Base-by-base conservation (phyloP, 2,113 vertebrate genomes). In the Nesogale talazaci region DNA sequence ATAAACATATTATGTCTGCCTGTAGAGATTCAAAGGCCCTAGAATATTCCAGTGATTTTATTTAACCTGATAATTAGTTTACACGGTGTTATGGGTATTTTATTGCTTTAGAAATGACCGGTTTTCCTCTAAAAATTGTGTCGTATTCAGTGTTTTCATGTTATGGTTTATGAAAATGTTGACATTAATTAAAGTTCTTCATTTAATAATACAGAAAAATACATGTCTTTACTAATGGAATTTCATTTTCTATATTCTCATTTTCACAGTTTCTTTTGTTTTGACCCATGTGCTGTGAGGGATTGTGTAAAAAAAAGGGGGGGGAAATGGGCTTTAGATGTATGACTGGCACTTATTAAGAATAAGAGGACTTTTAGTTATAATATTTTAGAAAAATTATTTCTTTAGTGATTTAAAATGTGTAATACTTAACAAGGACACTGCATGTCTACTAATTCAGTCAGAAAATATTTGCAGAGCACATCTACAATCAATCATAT, bases 1-100 rank as follows among this genome's bases (percentile, higher is more conserved):
- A 88, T 93, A 65, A 90, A 15, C 63, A 12, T 38, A 75, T 85
- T 76, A 69, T 59, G 76, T 81, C 85, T 91, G 89, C 91, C 97
- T 69, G 65, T 75, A 89, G 95, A 93, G 76, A 84, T 84, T 1
- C 3, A 61, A 86, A 86, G 85, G 88, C 52, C 84, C 90, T 74
- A 38, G 29, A 86, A 57, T 74, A 90, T 86, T 88, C 76, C 79
- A 86, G 38, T 5, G 83, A 88, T 77, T 94, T 96, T 82, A 88
- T 85, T 96, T 96, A 94, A 96, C 70, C 83, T 77, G 22, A 77
- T 96, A 95, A 96, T 96, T 96, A 94, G 94, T 97, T 97, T 94
- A 95, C 85, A 85, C 92, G 42, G 79, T 81, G 95, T 93, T 93
- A 94, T 95, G 94, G 94, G 86, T 82, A 83, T 94, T 91, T 94